Evolutionary conservation across 2,888 invertebrate genomes (phyloP).

Genomic region (Folsomia candida): DNA sequence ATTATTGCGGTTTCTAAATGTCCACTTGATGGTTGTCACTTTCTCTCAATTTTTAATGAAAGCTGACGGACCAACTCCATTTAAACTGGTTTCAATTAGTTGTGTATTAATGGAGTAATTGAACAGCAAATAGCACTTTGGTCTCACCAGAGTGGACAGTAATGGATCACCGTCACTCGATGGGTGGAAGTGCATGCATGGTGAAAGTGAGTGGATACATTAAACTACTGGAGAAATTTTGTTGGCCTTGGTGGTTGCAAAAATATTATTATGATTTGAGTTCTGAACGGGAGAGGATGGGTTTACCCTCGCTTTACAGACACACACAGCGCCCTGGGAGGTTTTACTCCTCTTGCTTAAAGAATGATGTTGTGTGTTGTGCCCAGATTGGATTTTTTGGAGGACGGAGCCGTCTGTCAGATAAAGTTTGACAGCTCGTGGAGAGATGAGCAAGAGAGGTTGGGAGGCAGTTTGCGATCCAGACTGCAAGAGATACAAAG

Average conservation of each 20-base stretch:
- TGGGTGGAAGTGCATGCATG: background rate
- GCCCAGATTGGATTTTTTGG: constrained; percentile 39
- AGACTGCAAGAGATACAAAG: constrained; percentile 26
- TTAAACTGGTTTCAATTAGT: background rate
- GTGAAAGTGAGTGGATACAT: no score
- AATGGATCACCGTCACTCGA: background rate
- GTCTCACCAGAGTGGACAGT: no score
- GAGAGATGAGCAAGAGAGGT: constrained; percentile 36
- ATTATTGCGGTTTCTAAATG: no score
- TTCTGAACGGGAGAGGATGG: no score
- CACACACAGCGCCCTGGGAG: background rate
- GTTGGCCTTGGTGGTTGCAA: no score
- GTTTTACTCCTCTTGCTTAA: background rate
- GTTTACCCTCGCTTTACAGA: background rate
- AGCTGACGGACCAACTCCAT: background rate
- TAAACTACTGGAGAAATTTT: no score
- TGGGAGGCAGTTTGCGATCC: constrained; percentile 44
- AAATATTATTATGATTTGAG: no score
- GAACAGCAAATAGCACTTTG: background rate
- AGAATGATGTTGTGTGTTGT: background rate
- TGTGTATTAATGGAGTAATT: background rate
- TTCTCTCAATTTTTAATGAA: background rate
- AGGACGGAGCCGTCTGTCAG: constrained; percentile 32
- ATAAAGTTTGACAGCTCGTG: constrained; percentile 45
- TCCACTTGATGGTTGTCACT: no score